Evolutionary conservation across 2,797 vertebrate genomes (phyloP), one percentile per base, ranked within the genome.

Genomic region (Sparus aurata): DNA sequence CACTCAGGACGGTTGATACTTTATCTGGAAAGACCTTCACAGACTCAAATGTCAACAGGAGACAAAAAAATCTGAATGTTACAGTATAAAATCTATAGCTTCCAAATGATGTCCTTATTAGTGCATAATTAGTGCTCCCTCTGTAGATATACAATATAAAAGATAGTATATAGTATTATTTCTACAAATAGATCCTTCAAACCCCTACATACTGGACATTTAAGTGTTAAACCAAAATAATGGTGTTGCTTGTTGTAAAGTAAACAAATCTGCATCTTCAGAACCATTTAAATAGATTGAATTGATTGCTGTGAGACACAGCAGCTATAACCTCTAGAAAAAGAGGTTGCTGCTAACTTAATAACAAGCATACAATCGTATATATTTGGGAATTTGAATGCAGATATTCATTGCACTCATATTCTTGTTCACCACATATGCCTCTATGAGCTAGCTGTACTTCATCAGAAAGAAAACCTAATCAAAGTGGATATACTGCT

Each of bases 11-110:
- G 27, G 6, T 27, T 8, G 34, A 10, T 38, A 10, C 9, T 38
- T 38, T 38, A 38, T 38, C 34, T 54, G 64, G 23, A 59, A 43
- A 67, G 50, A 55, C 49, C 62, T 53, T 60, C 15, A 30, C 46
- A 43, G 27, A 49, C 22, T 41, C 69, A 38, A 10, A 38, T 38
- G 34, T 38, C 34, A 38, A 38, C 34, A 38, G 34, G 9, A 10
- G 34, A 38, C 34, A 38, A 38, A 38, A 30, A 38, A 10, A 38
- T 38, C 8, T 8, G 34, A 38, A 38, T 38, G n/a, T 30, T 16
- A 22, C 6, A 69, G 43, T 34, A 10, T 46, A n/a, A 60, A 60
- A 60, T 43, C 18, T 15, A 22, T n/a, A 41, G 30, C 30, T 22
- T 34, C 7, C 6, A 5, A 34, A 34, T 34, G 5, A 34, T 7